Base-by-base conservation (phyloP, 2,797 vertebrate genomes). In the Anomalospiza imberbis region DNA sequence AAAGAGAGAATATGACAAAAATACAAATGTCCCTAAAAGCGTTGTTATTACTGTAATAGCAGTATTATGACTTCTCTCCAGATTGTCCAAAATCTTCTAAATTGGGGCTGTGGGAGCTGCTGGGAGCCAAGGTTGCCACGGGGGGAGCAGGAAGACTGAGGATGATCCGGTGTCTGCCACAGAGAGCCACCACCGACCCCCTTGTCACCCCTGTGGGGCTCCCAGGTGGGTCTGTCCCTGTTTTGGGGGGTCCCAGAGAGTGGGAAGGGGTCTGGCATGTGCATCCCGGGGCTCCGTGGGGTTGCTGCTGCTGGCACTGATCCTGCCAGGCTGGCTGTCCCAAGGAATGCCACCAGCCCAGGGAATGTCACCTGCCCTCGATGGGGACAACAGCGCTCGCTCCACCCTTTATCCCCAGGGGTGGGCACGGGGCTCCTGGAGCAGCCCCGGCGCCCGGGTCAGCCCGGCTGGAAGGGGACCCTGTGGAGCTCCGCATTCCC, bases 31-130 rank as follows among this genome's bases (percentile, higher is more conserved):
- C 95, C 93, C 94, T 93, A 91, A 90, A 95, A 90, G 85, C 87
- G 15, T 74, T 61, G 57, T 93, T 94, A 85, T 85, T 94, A 94
- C 94, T 96, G 95, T 85, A 29, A 67, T 55, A 95, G 93, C 93
- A 88, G 94, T 61, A 77, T 51, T 94, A 95, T 92, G 93, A 93
- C 93, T 94, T 96, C 83, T 76, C 88, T 93, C 93, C 95, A 94
- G 93, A 93, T 94, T 95, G 91, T 95, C 92, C 93, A 74, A 88
- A 73, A 96, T 72, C 6, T 22, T n/a, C 76, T 79, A 25, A 80
- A 75, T 3, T 14, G 38, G 89, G 83, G 25, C 57, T 21, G 48
- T 0, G 36, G 77, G 44, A 71, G 57, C 74, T 78, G 74, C 74
- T 70, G 84, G 65, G 84, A 71, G 36, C 84, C 84, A 7, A 44